Percentiles rank a stretch among this genome's conserved stretches.
Evolutionary conservation across 2,797 vertebrate species (phyloP).

Genomic region (Lophius americanus): DNA sequence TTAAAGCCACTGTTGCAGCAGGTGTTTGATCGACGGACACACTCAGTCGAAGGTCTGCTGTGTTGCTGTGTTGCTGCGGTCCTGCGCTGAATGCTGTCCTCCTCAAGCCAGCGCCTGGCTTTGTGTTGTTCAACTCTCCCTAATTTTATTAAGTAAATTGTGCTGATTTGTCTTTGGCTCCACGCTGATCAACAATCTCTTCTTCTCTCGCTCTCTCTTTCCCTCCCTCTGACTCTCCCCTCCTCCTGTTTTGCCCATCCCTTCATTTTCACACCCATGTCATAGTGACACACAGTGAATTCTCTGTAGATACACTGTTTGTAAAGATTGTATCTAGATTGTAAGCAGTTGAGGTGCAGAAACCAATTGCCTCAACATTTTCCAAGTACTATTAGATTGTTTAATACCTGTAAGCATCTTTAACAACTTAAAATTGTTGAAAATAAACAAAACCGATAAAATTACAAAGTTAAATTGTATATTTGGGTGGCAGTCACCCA

Average conservation of each 20-base stretch:
- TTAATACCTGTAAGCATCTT: too few relatives aligned
- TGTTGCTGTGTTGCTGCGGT: conserved; percentile 34
- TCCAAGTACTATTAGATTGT: too few relatives aligned
- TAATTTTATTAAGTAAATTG: conserved; percentile 87
- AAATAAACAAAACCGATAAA: too few relatives aligned
- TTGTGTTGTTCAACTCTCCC: conserved; percentile 72
- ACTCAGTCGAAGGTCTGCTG: conserved; percentile 26
- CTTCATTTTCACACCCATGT: conserved; percentile 31
- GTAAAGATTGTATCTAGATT: too few relatives aligned
- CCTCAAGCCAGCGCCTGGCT: conserved; percentile 59
- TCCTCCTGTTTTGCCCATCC: conserved; percentile 43
- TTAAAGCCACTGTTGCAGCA: conserved; percentile 24
- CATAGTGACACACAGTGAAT: conserved; percentile 9
- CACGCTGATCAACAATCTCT: conserved; percentile 66
- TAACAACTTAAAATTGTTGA: too few relatives aligned
- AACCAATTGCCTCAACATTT: too few relatives aligned
- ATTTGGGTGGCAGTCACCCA: too few relatives aligned
- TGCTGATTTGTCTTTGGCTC: conserved; percentile 76
- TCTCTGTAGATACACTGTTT: conserved; percentile 7
- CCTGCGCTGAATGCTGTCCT: conserved; percentile 50
- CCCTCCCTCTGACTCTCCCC: conserved; percentile 34
- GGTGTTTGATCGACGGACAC: conserved; percentile 27
- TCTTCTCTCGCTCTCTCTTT: conserved; percentile 33
- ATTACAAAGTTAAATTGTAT: too few relatives aligned
- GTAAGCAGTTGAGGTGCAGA: too few relatives aligned